These are phyloP conservation scores for Trichechus manatus DNA, from an alignment of 2,113 vertebrate genomes.

Conservation along the genomic window DNA sequence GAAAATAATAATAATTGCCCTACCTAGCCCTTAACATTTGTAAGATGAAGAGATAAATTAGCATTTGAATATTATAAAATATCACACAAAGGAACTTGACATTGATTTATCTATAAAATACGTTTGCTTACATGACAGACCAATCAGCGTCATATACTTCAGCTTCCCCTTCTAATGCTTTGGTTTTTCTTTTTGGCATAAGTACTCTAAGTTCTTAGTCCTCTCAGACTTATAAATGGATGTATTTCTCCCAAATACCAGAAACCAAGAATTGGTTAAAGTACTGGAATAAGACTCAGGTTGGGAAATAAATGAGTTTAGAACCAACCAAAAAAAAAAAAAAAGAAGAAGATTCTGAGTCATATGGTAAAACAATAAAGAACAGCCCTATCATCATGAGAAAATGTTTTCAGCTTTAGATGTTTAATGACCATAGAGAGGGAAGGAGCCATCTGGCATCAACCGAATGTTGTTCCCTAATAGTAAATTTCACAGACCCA, in stretches of 20 bases:
- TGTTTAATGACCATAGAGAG: constrained; percentile 2
- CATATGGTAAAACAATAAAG: background rate
- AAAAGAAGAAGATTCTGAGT: background rate
- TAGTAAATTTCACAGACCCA: constrained; percentile 15
- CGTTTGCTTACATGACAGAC: background rate
- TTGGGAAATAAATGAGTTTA: constrained; percentile 38
- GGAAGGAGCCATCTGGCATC: constrained; percentile 9
- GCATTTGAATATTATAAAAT: background rate
- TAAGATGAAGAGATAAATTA: background rate
- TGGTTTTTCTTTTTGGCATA: background rate
- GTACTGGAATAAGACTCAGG: constrained; percentile 40
- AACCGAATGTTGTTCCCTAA: constrained; percentile 37
- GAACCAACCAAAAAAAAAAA: background rate
- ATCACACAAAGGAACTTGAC: background rate
- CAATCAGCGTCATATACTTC: background rate
- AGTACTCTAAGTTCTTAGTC: background rate
- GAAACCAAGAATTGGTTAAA: constrained; percentile 32
- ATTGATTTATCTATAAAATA: background rate
- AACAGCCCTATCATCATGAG: background rate
- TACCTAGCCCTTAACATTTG: background rate
- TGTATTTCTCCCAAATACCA: background rate
- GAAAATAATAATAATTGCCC: background rate
- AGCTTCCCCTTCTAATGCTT: background rate
- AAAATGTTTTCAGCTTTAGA: background rate
- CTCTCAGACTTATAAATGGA: constrained; percentile 32